Evolutionary conservation across 2,113 vertebrate species (phyloP), one percentile per base, ranked within the genome.

Genomic region (Illadopsis cleaveri): DNA sequence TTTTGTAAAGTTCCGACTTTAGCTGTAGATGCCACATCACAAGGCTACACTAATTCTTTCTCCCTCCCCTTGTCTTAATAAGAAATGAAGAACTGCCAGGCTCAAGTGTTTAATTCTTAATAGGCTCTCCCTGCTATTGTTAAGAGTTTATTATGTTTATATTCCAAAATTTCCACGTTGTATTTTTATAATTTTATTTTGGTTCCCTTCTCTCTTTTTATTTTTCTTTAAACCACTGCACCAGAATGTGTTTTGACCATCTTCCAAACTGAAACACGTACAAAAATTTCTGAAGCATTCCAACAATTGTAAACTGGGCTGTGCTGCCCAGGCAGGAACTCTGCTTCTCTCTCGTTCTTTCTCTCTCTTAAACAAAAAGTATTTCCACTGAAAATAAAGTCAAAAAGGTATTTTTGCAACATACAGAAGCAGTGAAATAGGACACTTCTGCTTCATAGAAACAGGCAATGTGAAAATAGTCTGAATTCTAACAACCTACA

Each of bases 221-320:
- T 85, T 95, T 96, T 94, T 79, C 92, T 93, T 96, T 89, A 94
- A 97, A 92, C 96, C 95, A 91, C 92, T 95, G 91, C 95, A 95
- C 81, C 91, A 96, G 96, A 96, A 96, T 96, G 96, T 84, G 81
- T 96, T 94, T 97, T 97, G 96, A 97, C 88, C 94, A 79, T 54
- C 57, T 94, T 97, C 96, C 96, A 97, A 97, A 94, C 94, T 97
- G 96, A 96, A 97, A 96, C 92, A 96, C 73, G 11, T 89, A 96
- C 96, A 97, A 96, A 97, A 96, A 97, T 96, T 94, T 97, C 94
- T 92, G 90, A 87, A 92, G 95, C 96, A 96, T 97, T 97, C 96
- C 96, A 96, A 92, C 94, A 97, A 96, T 82, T 96, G 96, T 94
- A 96, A 97, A 96, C 86, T 92, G 91, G 96, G 94, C 86, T 96